Base-by-base conservation (phyloP, 2,888 invertebrate species). In the Lycophotia porphyrea region DNA sequence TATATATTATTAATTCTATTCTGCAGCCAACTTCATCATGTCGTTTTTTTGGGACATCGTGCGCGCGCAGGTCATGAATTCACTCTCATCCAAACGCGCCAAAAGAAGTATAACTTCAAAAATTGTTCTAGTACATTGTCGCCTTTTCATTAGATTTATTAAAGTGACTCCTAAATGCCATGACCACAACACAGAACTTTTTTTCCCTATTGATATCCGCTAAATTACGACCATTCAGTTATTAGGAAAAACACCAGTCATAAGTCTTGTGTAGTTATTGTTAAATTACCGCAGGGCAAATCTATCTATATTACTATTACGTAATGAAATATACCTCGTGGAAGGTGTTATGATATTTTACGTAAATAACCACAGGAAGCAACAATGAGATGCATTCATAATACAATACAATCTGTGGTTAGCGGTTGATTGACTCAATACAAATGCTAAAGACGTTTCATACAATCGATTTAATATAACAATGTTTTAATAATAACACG, bases 361-460 rank as follows among this genome's bases (percentile, higher is more conserved):
- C 74, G 64, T 69, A 73, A 85, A 78, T 44, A 60, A 82, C 67
- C 64, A 63, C 85, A 84, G 78, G 85, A 85, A 86, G 74, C 49
- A 58, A 73, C 71, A 61, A 52, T 65, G 64, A 75, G 69, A 75
- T 47, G 61, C 73, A 80, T 76, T 74, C 74, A 70, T 75, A 75
- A 78, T 73, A 71, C 63, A 31, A 78, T 71, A 70, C 64, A 24
- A 60, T 52, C 67, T 84, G 85, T 52, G 83, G 85, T 85, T 70
- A 74, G 82, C 47, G 71, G 72, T 78, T 71, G 74, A 65, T 78
- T 58, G 69, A 65, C 42, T 73, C 64, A 63, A 71, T 76, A 71
- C 68, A 65, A 47, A 47, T 27, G n/a, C 60, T 39, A 42, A 71
- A 34, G 68, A 58, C 39, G 64, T 49, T 58, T 21, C 13, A 60